Base-by-base conservation (phyloP, 2,888 invertebrate species). In the Saturnia japonica region DNA sequence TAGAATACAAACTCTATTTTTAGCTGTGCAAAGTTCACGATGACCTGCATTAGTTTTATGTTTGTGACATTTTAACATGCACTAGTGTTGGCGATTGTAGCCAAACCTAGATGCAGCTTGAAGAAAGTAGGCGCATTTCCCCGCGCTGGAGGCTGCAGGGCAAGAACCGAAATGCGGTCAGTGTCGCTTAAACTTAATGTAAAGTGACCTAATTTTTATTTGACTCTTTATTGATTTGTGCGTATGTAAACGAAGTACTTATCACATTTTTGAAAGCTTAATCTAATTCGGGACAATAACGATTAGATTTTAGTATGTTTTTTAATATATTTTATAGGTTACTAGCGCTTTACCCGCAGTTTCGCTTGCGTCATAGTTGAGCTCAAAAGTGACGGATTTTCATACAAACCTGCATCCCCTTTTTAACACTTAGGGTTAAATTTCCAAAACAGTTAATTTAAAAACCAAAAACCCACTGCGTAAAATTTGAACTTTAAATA, bases 121-220 rank as follows among this genome's bases (percentile, higher is more conserved):
- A 91, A 91, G 91, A 91, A 93, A 92, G 92, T 92, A 90, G 91
- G 90, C 84, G 89, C 91, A 88, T 91, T 91, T 91, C 88, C 87
- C 83, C 77, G 77, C 76, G 78, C 81, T 85, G 82, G 90, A 90
- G 88, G 90, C 88, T 92, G 91, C 85, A 85, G 84, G 83, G 82
- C 81, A 79, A 76, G 79, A 78, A 74, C 79, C 78, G 76, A 85
- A 89, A 86, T 82, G 89, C 89, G 91, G 91, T 84, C 91, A 89
- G 77, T 28, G 57, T 60, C 28, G 28, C 57, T 60, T 28, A 28
- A 25, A 60, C 6, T 14, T 60, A 28, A 60, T 60, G 57, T 60
- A 14, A 60, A 14, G 6, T 6, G 57, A 14, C 14, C 14, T 60
- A 14, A 12, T 14, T 51, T 51, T 51, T 2, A 51, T 51, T 3